Evolutionary conservation across 2,113 vertebrate species (phyloP), one percentile per base, ranked within the genome.

Genomic region (Gymnobelideus leadbeateri): DNA sequence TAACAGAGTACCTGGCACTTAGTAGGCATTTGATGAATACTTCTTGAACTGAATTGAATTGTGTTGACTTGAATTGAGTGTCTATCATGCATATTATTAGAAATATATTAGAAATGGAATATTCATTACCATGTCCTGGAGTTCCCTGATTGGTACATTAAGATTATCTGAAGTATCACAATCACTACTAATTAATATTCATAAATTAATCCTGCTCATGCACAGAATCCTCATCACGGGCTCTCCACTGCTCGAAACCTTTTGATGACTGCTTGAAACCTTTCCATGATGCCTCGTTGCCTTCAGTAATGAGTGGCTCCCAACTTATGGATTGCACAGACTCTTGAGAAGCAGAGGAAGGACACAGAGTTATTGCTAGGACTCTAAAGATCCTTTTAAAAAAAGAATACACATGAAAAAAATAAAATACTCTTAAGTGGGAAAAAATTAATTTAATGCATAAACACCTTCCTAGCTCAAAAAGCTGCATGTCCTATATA

Each of bases 81-180:
- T 84, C n/a, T 77, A 37, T 5, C 7, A 16, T n/a, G 4, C 37
- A n/a, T 31, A 61, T 57, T 57, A 57, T 37, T 37, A 68, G 61
- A 37, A 68, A 37, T 37, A 37, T 43, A 43, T 21, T 84, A 84
- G 68, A 84, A 84, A 43, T 43, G 68, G 19, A 43, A 84, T 84
- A 84, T 84, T 84, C n/a, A 84, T 84, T n/a, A 43, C 68, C 68
- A 84, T 23, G n/a, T 84, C 68, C n/a, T 84, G 19, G 68, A 84
- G n/a, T 84, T 84, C 68, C 68, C n/a, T 43, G 37, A 84, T 23
- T 84, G 68, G 68, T 84, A 43, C 68, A 84, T 84, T 23, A 84
- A 84, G 68, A 84, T 84, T 84, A 84, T 84, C n/a, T 84, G 68
- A 84, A 84, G 68, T 84, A 84, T 84, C 68, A 43, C 68, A 84